Percentiles rank a stretch among this genome's conserved stretches.
phyloP scores from a whole-genome alignment of 2,113 vertebrate genomes.

The Lophochroa leadbeateri region DNA sequence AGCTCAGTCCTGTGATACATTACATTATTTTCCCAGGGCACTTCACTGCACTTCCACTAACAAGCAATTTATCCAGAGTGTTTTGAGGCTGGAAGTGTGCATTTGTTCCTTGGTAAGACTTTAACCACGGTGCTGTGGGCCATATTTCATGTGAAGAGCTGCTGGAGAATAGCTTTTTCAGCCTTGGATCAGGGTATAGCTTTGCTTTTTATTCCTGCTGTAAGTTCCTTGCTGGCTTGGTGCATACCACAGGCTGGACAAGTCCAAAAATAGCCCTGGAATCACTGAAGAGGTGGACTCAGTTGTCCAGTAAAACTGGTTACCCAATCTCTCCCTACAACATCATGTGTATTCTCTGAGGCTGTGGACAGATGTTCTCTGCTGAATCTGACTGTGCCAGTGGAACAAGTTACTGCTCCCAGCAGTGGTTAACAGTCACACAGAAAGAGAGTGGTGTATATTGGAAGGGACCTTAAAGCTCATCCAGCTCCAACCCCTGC shows the following conservation, averaged over 20 bases:
- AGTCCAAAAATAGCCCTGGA: neutral
- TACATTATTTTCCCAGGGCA: neutral
- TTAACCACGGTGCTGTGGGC: neutral
- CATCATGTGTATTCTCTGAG: neutral
- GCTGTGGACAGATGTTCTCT: neutral
- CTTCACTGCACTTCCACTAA: constrained; percentile 10
- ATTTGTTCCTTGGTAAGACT: constrained; percentile 12
- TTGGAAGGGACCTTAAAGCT: neutral
- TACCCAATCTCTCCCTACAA: neutral
- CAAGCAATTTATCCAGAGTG: neutral
- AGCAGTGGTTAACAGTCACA: neutral
- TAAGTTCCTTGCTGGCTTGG: neutral
- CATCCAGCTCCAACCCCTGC: neutral
- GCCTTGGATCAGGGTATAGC: neutral
- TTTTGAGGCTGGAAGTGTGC: constrained; percentile 15
- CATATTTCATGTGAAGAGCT: neutral
- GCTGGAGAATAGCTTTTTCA: neutral
- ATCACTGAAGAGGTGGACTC: neutral
- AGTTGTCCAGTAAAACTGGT: neutral
- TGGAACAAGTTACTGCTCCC: neutral
- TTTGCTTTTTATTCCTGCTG: neutral
- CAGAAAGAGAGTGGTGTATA: neutral
- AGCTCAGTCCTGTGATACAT: neutral
- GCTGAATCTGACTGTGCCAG: neutral
- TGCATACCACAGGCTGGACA: neutral